Percentiles rank a stretch among this genome's conserved stretches.
Evolutionary conservation across 2,113 vertebrate genomes (phyloP).

Genomic region (Notarius lentiginosus): DNA sequence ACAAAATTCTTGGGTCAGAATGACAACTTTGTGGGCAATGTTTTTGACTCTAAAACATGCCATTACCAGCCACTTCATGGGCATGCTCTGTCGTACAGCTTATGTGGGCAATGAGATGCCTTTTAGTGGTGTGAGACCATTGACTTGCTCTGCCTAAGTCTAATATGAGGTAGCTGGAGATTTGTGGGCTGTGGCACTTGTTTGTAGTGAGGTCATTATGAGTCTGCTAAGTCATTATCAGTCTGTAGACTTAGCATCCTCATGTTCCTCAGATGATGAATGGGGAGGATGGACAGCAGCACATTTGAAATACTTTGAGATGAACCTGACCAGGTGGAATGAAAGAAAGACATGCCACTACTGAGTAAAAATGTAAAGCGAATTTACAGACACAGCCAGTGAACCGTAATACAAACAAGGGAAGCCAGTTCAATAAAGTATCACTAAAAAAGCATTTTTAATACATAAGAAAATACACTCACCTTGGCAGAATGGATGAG

Average conservation of each 20-base stretch:
- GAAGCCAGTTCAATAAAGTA: not conserved
- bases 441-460: not conserved
- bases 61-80: not conserved
- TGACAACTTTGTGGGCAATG: not conserved
- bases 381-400: not conserved
- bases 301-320: not conserved
- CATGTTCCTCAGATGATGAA: not conserved
- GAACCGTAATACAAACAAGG: not conserved
- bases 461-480: not conserved
- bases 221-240: not conserved
- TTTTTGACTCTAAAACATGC: not conserved
- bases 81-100: not conserved
- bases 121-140: not conserved
- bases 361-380: not conserved
- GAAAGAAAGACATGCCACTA: not conserved
- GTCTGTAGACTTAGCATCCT: not conserved
- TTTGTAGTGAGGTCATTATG: not conserved
- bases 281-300: not conserved
- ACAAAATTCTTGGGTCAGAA: not conserved
- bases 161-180: not conserved
- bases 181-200: not conserved
- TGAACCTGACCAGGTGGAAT: not conserved
- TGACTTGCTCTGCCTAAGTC: not conserved
- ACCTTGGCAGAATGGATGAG: not conserved
- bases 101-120: not conserved